A percentile compares a stretch with the other conserved stretches of the same genome.
Evolutionary conservation across 2,888 invertebrate species (phyloP).

Genomic region (Pedicia rivosa): DNA sequence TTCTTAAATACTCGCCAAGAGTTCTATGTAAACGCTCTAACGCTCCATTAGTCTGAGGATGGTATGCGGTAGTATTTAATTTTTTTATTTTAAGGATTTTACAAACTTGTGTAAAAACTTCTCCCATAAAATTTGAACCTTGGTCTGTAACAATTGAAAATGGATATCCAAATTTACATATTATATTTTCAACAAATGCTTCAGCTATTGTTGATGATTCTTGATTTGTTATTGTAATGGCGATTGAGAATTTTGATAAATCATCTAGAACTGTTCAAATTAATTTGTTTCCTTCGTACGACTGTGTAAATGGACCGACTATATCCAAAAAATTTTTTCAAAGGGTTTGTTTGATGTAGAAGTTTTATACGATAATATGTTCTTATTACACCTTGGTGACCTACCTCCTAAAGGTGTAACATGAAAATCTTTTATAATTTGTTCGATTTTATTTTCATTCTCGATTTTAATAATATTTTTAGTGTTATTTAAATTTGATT

Average conservation of each 20-base stretch:
- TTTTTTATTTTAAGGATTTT: too few species aligned
- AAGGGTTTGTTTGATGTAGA: conserved; percentile 15
- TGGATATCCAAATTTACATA: conserved; percentile 12
- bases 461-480: too few species aligned
- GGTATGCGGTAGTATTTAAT: too few species aligned
- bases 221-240: conserved; percentile 19
- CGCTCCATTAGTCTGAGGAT: conserved; percentile 18
- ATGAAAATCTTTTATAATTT: conserved; percentile 8
- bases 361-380: conserved; percentile 14
- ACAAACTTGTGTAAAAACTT: conserved; percentile 16
- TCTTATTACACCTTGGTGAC: conserved; percentile 12
- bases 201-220: conserved; percentile 18
- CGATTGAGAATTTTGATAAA: conserved; percentile 19
- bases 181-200: conserved; percentile 13
- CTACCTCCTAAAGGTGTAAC: conserved; percentile 5
- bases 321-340: conserved; percentile 18
- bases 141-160: background rate
- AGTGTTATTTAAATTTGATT: too few species aligned
- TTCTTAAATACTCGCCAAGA: conserved; percentile 18
- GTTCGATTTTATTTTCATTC: too few species aligned
- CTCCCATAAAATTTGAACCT: conserved; percentile 6
- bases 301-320: too few species aligned
- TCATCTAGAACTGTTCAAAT: conserved; percentile 22
- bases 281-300: too few species aligned
- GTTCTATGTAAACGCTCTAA: conserved; percentile 19